A percentile compares a stretch with the other conserved stretches of the same genome.
phyloP scores from a whole-genome alignment of 2,797 vertebrate species.

The Glossophaga mutica region DNA sequence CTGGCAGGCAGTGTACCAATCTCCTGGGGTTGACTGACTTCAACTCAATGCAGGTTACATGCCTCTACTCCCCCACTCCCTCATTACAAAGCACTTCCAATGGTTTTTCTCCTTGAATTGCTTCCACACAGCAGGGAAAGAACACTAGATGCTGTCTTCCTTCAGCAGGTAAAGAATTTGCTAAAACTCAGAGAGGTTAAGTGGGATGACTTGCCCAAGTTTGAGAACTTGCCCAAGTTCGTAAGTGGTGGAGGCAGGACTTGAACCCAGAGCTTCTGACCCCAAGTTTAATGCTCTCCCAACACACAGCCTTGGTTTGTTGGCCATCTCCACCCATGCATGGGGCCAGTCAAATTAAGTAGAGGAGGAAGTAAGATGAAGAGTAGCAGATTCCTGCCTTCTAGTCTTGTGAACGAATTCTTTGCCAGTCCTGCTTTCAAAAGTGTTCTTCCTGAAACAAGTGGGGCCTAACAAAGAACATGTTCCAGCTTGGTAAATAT shows the following conservation, averaged over 20 bases:
- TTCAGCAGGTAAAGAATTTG: not conserved
- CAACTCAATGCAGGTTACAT: not conserved
- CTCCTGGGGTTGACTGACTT: not conserved
- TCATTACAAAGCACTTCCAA: not conserved
- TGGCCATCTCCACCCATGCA: not conserved
- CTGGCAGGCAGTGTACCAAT: not conserved
- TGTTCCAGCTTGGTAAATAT: not conserved
- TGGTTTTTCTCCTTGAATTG: not conserved
- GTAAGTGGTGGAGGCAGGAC: not conserved
- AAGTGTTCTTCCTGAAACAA: not conserved
- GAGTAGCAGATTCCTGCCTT: not conserved
- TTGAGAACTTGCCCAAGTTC: not conserved
- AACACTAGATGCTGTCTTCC: not conserved
- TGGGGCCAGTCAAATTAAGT: not conserved
- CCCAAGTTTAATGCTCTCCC: not conserved
- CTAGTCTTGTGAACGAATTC: not conserved
- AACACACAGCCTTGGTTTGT: not conserved
- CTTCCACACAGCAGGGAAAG: not conserved
- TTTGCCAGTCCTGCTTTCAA: not conserved
- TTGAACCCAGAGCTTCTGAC: conserved; percentile 5
- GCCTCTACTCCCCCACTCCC: not conserved
- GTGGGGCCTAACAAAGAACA: not conserved
- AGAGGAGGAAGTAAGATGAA: not conserved
- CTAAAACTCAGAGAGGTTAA: not conserved
- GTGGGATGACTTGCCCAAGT: not conserved